Base-by-base conservation (phyloP, 2,888 invertebrate genomes). In the Noctuana brunneofusca region DNA sequence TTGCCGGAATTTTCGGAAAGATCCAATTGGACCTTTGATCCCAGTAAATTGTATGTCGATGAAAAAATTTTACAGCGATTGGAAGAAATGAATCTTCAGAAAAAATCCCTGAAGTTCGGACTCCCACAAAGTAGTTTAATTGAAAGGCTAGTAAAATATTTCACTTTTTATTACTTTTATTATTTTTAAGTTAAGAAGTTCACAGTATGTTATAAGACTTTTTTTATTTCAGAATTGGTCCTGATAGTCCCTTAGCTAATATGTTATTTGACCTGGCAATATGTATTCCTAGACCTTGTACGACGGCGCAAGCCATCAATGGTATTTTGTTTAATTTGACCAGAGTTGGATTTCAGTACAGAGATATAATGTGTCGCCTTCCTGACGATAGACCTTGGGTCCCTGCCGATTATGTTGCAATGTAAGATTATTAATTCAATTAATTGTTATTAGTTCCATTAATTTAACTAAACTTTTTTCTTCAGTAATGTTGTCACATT, bases 341-440 rank as follows among this genome's bases (percentile, higher is more conserved):
- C 2, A 63, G 63, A 0, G 20, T 75, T 2, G 75, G 76, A 0
- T 70, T 80, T n/a, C 32, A 75, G 20, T 75, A 74, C 59, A 62
- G 71, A 14, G 78, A 80, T 30, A 62, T 66, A 1, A 76, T 71
- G 30, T 85, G 85, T 63, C 76, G 86, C 5, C 69, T 86, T 12
- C 76, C 80, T 2, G 66, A 78, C 54, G 86, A 86, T 58, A 84
- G 81, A 52, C 78, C 78, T 24, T 80, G 81, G 77, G 77, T 72
- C 1, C 67, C 79, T 8, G 86, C 71, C 3, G 86, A 85, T 59
- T 81, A 79, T 16, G 64, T 75, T 9, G 75, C 79, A 1, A 65
- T 75, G 79, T 78, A 65, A 74, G 77, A 69, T 65, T 43, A 50
- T 63, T 54, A n/a, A 27, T 18, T 35, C 11, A 35, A 35, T 14